A percentile compares a stretch with the other conserved stretches of the same genome.
Evolutionary conservation across 2,797 vertebrate genomes (phyloP).

Genomic region (Huso huso): DNA sequence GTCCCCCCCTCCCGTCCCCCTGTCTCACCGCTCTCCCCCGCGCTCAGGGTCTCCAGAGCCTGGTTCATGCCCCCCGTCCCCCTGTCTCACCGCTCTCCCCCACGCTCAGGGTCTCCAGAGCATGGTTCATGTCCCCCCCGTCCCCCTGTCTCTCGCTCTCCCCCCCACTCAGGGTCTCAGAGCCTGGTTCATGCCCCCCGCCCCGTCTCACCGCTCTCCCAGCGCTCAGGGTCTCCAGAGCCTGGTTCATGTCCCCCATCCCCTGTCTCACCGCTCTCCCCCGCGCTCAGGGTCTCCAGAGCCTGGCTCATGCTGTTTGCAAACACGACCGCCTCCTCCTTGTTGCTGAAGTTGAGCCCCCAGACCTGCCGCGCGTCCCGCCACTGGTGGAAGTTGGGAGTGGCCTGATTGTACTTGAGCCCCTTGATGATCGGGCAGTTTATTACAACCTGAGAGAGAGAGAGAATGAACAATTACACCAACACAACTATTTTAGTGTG

Average conservation of each 20-base stretch:
- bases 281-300: constrained; percentile 34
- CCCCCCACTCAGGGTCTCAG: constrained; percentile 38
- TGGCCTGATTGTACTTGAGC: constrained; percentile 80
- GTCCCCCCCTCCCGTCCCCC: not conserved
- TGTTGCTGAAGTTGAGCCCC: constrained; percentile 78
- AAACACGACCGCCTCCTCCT: constrained; percentile 66
- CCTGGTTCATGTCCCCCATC: constrained; percentile 51
- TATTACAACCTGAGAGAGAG: constrained; percentile 68
- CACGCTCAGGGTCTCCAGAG: constrained; percentile 36
- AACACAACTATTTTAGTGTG: no score
- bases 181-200: constrained; percentile 37
- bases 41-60: constrained; percentile 35
- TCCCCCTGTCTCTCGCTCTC: constrained; percentile 9
- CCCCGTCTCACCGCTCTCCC: no score
- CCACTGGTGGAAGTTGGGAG: constrained; percentile 81
- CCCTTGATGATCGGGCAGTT: constrained; percentile 72
- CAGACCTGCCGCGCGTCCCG: constrained; percentile 72
- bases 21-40: no score
- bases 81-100: no score
- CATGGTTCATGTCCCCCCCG: constrained; percentile 50
- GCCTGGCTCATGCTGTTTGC: constrained; percentile 61
- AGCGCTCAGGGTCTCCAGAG: constrained; percentile 36
- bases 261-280: no score
- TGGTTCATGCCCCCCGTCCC: constrained; percentile 49
- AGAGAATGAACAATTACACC: no score